Base-by-base conservation (phyloP, 2,113 vertebrate species). In the Melanostigma gelatinosum region DNA sequence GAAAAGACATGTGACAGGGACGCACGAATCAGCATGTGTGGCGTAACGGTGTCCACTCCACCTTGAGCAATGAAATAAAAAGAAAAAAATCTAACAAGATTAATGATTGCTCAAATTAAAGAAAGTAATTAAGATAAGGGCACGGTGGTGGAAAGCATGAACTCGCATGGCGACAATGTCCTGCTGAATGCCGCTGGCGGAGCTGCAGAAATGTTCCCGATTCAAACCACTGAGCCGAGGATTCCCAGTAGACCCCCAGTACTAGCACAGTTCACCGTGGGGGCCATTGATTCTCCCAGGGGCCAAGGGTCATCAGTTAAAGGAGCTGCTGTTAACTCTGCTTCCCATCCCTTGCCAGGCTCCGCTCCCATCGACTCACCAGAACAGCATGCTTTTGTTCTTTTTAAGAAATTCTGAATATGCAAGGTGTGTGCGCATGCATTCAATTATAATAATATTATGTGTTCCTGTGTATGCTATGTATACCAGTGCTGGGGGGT, bases 91-190 rank as follows among this genome's bases (percentile, higher is more conserved):
- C 20, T 34, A 81, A 60, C 61, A 13, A 84, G 61, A 84, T 80
- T 87, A 85, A 87, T 86, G 79, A 87, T 77, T 78, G 62, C 66
- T 84, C 76, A 77, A 76, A 80, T 87, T 84, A 77, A 80, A 48
- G 1, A 24, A 24, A 24, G 24, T 24, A 24, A 90, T 89, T 90
- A 90, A 84, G 58, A 85, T 69, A 75, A 67, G 64, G 71, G 34
- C 44, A 68, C 13, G 57, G 22, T 76, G 64, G 71, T 57, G 57
- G 40, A 79, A 77, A 76, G 67, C 75, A 84, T 85, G 84, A 81
- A 83, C 75, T 86, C 44, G 61, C 13, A 40, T 22, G 36, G 63
- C 52, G 54, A 54, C 32, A 20, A 36, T 72, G 61, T 77, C 66
- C 63, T 8, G 29, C 38, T 65, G 62, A 75, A 77, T 60, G 69